A percentile compares a stretch with the other conserved stretches of the same genome.
Evolutionary conservation across 1,140 invertebrate species (phyloP).

Genomic region (Hermatobates lingyangjiaoensis): DNA sequence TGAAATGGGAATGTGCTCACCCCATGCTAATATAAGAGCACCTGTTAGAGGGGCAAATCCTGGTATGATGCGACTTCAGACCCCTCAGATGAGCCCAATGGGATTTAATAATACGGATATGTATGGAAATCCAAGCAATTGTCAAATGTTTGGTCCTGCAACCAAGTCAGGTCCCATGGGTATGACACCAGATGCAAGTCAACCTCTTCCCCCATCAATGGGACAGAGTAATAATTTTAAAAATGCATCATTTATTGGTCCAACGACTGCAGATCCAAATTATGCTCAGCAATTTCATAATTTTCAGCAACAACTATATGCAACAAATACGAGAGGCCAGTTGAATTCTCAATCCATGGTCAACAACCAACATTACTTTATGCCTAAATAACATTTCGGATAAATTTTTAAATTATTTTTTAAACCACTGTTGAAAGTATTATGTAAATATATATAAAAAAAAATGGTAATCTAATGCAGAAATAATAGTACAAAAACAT

Average conservation of each 20-base stretch:
- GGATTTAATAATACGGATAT: constrained; percentile 22
- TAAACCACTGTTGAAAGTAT: too few relatives aligned
- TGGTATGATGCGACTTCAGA: constrained; percentile 16
- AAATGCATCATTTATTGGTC: constrained; percentile 59
- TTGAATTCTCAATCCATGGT: constrained; percentile 20
- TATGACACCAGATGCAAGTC: constrained; percentile 32
- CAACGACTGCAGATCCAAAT: constrained; percentile 69
- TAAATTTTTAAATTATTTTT: constrained; percentile 1
- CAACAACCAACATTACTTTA: constrained; percentile 31
- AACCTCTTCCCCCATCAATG: constrained; percentile 61
- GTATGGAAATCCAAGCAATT: constrained; percentile 18
- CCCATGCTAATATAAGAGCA: constrained; percentile 11
- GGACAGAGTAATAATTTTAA: constrained; percentile 54
- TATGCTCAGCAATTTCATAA: constrained; percentile 89
- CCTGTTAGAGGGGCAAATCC: constrained; percentile 12
- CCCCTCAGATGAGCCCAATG: constrained; percentile 14
- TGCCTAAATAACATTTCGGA: constrained; percentile 29
- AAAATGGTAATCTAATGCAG: too few relatives aligned
- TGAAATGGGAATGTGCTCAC: constrained; percentile 12
- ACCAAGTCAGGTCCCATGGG: constrained; percentile 29
- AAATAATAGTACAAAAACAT: too few relatives aligned
- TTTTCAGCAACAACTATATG: constrained; percentile 85
- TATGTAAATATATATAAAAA: too few relatives aligned
- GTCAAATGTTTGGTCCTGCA: constrained; percentile 22
- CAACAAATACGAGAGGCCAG: constrained; percentile 54